Percentiles rank a stretch among this genome's conserved stretches.
These are phyloP conservation scores for Protobothrops mucrosquamatus DNA, from an alignment of 2,113 vertebrate genomes.

Conservation along the genomic window DNA sequence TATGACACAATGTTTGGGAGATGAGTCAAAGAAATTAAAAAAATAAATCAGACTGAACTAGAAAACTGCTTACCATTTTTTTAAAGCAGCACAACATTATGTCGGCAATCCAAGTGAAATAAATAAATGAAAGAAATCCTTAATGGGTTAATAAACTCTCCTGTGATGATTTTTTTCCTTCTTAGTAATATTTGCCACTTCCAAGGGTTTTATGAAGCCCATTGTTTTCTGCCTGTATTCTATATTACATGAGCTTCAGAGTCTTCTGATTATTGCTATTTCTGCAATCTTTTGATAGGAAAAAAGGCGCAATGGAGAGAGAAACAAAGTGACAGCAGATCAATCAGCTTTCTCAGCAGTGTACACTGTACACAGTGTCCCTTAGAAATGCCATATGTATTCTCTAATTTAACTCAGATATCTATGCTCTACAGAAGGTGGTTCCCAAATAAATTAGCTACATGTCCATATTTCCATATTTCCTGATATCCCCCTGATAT, in stretches of 20 bases:
- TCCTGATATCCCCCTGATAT: background rate
- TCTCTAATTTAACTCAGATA: background rate
- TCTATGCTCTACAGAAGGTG: conserved; percentile 16
- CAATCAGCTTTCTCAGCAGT: background rate
- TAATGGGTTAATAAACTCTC: background rate
- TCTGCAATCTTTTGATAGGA: background rate
- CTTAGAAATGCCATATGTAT: background rate
- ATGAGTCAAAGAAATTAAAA: background rate
- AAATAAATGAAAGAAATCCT: background rate
- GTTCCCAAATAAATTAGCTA: conserved; percentile 8
- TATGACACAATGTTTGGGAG: background rate
- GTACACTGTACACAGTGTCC: background rate
- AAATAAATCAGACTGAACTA: background rate
- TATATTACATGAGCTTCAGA: background rate
- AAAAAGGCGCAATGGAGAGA: background rate
- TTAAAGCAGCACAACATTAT: background rate
- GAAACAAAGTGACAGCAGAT: background rate
- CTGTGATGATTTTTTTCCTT: background rate
- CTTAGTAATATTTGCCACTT: background rate
- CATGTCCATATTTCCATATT: background rate
- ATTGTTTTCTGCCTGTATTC: background rate
- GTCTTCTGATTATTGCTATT: background rate
- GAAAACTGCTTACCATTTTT: background rate
- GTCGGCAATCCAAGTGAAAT: background rate
- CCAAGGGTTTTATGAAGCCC: background rate